Conservation (phyloP, 2,113 vertebrate species). For the Colius striatus region DNA sequence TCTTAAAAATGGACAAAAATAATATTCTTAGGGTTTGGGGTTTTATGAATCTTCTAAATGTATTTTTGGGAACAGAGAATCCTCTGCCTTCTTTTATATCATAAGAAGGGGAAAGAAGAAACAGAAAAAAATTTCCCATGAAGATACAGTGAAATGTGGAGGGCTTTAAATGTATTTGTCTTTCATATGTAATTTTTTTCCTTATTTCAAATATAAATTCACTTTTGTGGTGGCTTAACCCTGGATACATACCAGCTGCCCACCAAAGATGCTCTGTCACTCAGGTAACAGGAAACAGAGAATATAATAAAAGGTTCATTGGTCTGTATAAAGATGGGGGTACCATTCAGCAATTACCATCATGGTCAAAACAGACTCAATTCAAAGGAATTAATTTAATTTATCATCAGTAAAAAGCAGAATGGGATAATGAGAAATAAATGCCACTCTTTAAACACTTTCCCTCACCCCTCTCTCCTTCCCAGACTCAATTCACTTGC, state of each 20-base stretch:
- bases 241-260: neutral
- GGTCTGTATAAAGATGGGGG: neutral
- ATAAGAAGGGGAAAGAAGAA: neutral
- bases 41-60: neutral
- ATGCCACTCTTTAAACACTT: neutral
- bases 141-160: neutral
- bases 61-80: neutral
- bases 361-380: neutral
- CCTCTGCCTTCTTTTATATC: neutral
- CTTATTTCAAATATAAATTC: neutral
- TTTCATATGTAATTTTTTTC: neutral
- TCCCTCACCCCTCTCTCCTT: neutral
- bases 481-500: neutral
- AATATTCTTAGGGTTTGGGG: neutral
- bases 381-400: neutral
- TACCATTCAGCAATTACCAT: neutral
- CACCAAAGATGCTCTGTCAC: neutral
- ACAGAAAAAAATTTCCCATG: neutral
- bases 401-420: neutral
- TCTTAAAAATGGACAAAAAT: neutral
- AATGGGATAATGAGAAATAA: neutral
- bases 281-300: neutral
- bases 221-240: neutral
- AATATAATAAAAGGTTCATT: rapidly evolving
- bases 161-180: neutral